Evolutionary conservation across 1,140 invertebrate species (phyloP), one percentile per base, ranked within the genome.

Genomic region (Polyergus mexicanus): DNA sequence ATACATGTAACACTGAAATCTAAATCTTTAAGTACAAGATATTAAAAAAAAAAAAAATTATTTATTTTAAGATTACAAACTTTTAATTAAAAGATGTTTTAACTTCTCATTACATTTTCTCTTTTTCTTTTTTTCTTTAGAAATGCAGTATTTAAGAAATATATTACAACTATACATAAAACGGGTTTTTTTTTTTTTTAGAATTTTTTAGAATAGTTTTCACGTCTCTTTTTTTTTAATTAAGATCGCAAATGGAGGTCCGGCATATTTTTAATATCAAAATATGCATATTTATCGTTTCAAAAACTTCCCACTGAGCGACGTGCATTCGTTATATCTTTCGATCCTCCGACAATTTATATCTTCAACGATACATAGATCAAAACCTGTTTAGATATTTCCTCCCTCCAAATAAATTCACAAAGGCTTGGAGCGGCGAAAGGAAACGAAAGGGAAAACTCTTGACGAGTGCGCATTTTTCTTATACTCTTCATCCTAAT

Each of bases 271-370:
- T 38, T n/a, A 38, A 13, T 38, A 80, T 28, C 13, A 2, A 54
- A 68, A 80, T 80, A 10, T 80, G 22, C 32, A 80, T 56, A 80
- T 68, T 68, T 56, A 80, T 80, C 19, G 11, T 32, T 63, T 63
- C 38, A 11, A 16, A 38, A 28, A 66, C 41, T 66, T 65, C 7
- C 62, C n/a, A n/a, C 44, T 68, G 44, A 63, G 63, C 51, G 63
- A 68, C 44, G 32, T n/a, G 16, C 56, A 80, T 68, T 66, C 22
- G 28, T 54, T 66, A 66, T 44, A 78, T 54, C 19, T 41, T 54
- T 54, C 44, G 4, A 63, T 35, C 47, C 28, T 38, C 3, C 4
- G n/a, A 65, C 5, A 16, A 16, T 56, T 32, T 77, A 13, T 28
- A 54, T 6, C 8, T 84, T 84, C 47, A 28, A 51, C 8, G 4